Conservation (phyloP, 1,140 invertebrate genomes). For the Drusus annulatus region DNA sequence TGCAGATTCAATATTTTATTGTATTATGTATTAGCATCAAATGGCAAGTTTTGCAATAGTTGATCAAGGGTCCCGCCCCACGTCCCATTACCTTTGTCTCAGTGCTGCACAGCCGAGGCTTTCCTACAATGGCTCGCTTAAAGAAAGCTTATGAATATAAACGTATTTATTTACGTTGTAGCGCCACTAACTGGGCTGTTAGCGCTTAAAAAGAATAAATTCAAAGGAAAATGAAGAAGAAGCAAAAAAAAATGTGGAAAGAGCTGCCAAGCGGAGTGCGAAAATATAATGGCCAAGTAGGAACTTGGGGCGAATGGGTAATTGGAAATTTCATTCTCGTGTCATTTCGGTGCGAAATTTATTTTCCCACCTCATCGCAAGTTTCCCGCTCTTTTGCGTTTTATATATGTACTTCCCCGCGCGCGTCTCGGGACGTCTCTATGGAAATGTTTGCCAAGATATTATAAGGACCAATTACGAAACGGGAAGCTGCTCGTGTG, state of each 20-base stretch:
- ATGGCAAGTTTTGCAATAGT: no score
- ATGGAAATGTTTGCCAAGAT: neutral
- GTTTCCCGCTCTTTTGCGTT: slow-evolving; percentile 28
- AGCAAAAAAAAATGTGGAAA: slow-evolving; percentile 43
- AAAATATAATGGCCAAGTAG: slow-evolving; percentile 60
- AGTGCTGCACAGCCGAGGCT: no score
- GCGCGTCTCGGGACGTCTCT: neutral
- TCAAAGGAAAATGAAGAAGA: slow-evolving; percentile 46
- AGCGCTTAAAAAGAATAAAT: slow-evolving; percentile 50
- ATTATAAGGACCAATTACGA: slow-evolving; percentile 23
- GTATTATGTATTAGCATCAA: no score
- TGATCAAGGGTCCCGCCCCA: no score
- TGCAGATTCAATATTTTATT: no score
- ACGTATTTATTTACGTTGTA: slow-evolving; percentile 57
- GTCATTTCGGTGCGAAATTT: slow-evolving; percentile 47
- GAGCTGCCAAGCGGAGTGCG: slow-evolving; percentile 53
- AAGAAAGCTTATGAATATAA: slow-evolving; percentile 49
- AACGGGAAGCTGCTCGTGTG: neutral
- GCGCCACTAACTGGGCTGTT: slow-evolving; percentile 51
- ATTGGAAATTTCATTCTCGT: slow-evolving; percentile 59
- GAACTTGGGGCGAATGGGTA: slow-evolving; percentile 54
- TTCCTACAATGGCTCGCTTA: slow-evolving; percentile 14
- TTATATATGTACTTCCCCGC: slow-evolving; percentile 16
- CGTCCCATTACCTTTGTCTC: neutral
- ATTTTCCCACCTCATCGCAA: slow-evolving; percentile 10